Evolutionary conservation across 2,888 invertebrate genomes (phyloP).

Genomic region (Macaria liturata): DNA sequence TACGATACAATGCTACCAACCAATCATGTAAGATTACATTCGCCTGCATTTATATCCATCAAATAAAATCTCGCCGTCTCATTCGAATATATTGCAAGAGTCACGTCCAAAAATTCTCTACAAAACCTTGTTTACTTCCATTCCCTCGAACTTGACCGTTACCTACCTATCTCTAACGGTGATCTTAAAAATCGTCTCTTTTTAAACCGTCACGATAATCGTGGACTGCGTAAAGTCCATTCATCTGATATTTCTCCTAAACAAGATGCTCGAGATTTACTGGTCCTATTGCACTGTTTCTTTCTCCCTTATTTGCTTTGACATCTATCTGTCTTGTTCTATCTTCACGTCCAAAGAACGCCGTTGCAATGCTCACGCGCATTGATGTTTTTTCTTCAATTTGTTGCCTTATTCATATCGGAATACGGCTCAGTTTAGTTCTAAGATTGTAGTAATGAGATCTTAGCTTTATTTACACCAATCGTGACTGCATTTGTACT

Average conservation of each 20-base stretch:
- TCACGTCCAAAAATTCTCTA: background rate
- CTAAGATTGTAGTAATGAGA: conserved; percentile 45
- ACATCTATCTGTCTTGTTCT: conserved; percentile 6
- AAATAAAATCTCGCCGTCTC: no score
- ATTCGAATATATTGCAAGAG: no score
- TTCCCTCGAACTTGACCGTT: conserved; percentile 33
- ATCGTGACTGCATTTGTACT: conserved; percentile 69
- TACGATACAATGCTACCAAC: no score
- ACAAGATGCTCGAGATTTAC: conserved; percentile 27
- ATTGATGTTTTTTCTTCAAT: conserved; percentile 45
- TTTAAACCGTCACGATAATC: conserved; percentile 32
- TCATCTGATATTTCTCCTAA: conserved; percentile 34
- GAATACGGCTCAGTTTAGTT: conserved; percentile 41
- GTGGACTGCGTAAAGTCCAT: conserved; percentile 35
- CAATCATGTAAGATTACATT: no score
- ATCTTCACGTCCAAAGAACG: conserved; percentile 29
- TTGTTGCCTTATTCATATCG: conserved; percentile 38
- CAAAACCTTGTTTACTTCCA: conserved; percentile 11
- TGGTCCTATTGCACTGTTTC: conserved; percentile 41
- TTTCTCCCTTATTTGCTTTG: conserved; percentile 31
- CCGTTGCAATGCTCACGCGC: conserved; percentile 70
- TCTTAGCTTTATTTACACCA: conserved; percentile 72
- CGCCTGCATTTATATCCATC: no score
- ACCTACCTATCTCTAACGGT: conserved; percentile 28
- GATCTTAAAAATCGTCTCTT: conserved; percentile 22